phyloP scores from a whole-genome alignment of 2,113 vertebrate genomes.

The Triplophysa dalaica region DNA sequence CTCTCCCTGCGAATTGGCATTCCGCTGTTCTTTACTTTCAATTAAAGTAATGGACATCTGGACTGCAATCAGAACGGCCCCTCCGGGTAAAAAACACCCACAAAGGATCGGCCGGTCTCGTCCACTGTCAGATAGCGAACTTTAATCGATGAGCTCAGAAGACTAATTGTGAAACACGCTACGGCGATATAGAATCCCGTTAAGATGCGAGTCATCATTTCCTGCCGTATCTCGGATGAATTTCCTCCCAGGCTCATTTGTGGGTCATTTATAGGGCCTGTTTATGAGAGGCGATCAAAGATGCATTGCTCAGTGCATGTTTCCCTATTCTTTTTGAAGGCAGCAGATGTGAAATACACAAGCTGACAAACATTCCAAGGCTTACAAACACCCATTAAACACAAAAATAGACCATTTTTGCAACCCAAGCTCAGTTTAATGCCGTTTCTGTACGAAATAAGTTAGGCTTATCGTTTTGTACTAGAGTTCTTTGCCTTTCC shows the following conservation, averaged over 20 bases:
- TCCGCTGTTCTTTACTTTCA: slow-evolving; percentile 50
- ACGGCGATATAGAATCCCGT: slow-evolving; percentile 23
- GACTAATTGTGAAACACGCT: slow-evolving; percentile 35
- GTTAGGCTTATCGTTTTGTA: not conserved
- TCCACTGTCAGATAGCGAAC: slow-evolving; percentile 31
- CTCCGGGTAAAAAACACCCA: slow-evolving; percentile 49
- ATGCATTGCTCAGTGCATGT: slow-evolving; percentile 5
- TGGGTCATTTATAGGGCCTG: slow-evolving; percentile 9
- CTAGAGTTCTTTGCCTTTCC: not conserved
- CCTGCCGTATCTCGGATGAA: slow-evolving; percentile 10
- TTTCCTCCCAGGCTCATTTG: slow-evolving; percentile 16
- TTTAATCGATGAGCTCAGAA: slow-evolving; percentile 44
- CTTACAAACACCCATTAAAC: not conserved
- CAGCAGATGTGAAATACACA: not conserved
- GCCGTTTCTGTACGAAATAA: not conserved
- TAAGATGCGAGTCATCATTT: slow-evolving; percentile 14
- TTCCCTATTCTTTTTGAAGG: not conserved
- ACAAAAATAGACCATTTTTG: not conserved
- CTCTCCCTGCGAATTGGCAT: slow-evolving; percentile 32
- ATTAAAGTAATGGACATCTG: slow-evolving; percentile 59
- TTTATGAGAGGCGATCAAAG: slow-evolving; percentile 16
- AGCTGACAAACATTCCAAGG: not conserved
- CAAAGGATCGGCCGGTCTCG: slow-evolving; percentile 22
- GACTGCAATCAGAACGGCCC: slow-evolving; percentile 30
- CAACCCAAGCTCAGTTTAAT: too few species aligned